These are phyloP conservation scores for Centrocercus urophasianus DNA, from an alignment of 2,113 vertebrate genomes.

Conservation along the genomic window DNA sequence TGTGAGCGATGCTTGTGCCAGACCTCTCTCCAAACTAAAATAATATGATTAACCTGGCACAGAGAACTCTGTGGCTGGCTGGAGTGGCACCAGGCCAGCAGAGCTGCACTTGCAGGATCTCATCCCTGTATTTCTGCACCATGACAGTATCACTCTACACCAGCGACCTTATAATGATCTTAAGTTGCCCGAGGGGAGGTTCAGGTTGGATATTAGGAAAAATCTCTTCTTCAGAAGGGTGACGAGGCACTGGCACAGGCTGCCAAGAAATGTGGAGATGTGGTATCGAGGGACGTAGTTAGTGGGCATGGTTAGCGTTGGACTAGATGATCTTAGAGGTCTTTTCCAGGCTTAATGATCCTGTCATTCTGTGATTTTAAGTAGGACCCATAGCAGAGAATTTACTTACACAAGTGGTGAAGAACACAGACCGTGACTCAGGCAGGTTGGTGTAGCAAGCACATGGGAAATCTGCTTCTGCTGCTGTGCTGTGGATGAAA, in stretches of 20 bases:
- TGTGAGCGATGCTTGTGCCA: background rate
- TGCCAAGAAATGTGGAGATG: no score
- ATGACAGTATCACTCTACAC: background rate
- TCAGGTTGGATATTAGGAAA: no score
- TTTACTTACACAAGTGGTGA: rapidly evolving
- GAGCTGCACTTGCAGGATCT: background rate
- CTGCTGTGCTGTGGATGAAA: rapidly evolving
- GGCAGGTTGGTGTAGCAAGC: background rate
- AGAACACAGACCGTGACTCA: background rate
- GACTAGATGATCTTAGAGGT: no score
- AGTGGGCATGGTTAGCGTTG: no score
- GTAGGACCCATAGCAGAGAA: background rate
- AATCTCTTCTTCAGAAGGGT: no score
- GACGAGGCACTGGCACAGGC: no score
- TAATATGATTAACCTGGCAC: background rate
- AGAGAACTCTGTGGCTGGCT: background rate
- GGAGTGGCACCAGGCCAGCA: background rate
- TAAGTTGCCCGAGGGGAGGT: no score
- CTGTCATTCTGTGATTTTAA: no score
- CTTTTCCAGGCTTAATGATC: no score
- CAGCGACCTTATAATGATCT: no score
- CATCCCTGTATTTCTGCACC: background rate
- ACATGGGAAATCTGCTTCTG: background rate
- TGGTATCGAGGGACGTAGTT: no score
- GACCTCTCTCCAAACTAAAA: background rate